Evolutionary conservation across 2,888 invertebrate species (phyloP).

Genomic region (Cryptus armator): DNA sequence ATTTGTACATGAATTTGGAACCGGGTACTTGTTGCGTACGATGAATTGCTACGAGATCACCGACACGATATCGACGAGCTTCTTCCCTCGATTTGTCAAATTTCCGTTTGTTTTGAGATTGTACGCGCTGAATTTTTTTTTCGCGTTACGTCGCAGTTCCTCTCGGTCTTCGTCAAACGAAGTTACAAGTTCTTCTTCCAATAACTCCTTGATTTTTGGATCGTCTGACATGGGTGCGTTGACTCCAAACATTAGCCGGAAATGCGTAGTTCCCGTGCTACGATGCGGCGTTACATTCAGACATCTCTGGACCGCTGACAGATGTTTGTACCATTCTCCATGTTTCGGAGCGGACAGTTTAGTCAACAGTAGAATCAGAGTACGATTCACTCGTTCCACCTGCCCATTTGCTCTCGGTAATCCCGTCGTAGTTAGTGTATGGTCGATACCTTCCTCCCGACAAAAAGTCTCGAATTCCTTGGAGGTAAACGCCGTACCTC

Average conservation of each 20-base stretch:
- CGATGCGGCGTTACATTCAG: too few species aligned
- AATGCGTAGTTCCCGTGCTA: not conserved
- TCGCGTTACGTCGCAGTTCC: constrained; percentile 20
- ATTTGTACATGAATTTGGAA: constrained; percentile 25
- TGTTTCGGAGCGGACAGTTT: constrained; percentile 77
- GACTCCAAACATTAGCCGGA: constrained; percentile 17
- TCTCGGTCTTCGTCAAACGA: constrained; percentile 26
- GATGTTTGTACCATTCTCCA: constrained; percentile 73
- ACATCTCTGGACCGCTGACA: not conserved
- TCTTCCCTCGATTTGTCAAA: constrained; percentile 35
- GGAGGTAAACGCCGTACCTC: constrained; percentile 71
- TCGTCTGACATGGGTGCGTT: constrained; percentile 10
- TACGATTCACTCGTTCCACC: constrained; percentile 66
- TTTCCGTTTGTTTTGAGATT: constrained; percentile 14
- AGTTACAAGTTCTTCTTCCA: constrained; percentile 18
- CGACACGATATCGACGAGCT: constrained; percentile 25
- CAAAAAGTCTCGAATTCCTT: constrained; percentile 74
- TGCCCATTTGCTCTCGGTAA: constrained; percentile 66
- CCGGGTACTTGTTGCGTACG: constrained; percentile 15
- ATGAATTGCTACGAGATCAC: constrained; percentile 28
- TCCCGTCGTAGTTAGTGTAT: constrained; percentile 69
- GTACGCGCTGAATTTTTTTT: constrained; percentile 16
- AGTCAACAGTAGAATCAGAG: constrained; percentile 75
- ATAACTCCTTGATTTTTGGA: constrained; percentile 4
- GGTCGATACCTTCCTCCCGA: constrained; percentile 77